These are phyloP conservation scores for Yponomeuta plumbellus DNA, from an alignment of 2,888 invertebrate genomes.

Conservation along the genomic window DNA sequence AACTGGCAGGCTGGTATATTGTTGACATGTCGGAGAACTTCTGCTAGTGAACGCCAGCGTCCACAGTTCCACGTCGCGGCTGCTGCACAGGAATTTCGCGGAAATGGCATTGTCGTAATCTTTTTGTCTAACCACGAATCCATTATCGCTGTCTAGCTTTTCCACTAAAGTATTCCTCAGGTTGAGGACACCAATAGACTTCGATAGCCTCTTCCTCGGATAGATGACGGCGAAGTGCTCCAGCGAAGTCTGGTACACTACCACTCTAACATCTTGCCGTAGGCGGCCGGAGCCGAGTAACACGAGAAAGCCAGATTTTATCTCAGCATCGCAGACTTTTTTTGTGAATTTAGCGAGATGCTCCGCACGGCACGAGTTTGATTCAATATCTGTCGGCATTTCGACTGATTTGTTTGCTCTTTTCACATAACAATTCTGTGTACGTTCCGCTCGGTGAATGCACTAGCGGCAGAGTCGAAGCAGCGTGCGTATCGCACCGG, in stretches of 20 bases:
- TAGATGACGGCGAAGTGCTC: slow-evolving; percentile 81
- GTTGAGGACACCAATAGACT: slow-evolving; percentile 78
- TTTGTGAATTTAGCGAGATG: slow-evolving; percentile 52
- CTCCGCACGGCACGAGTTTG: slow-evolving; percentile 44
- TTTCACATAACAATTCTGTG: slow-evolving; percentile 26
- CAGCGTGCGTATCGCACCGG: slow-evolving; percentile 16
- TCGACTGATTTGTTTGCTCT: slow-evolving; percentile 22
- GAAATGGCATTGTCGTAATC: slow-evolving; percentile 79
- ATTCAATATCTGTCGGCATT: slow-evolving; percentile 61
- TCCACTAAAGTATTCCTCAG: slow-evolving; percentile 78
- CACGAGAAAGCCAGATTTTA: slow-evolving; percentile 79
- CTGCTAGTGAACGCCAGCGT: slow-evolving; percentile 73
- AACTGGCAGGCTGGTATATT: slow-evolving; percentile 73
- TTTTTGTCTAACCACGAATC: slow-evolving; percentile 77
- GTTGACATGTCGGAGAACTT: slow-evolving; percentile 62
- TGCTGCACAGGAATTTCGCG: slow-evolving; percentile 76
- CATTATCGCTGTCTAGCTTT: slow-evolving; percentile 58
- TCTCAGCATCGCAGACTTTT: slow-evolving; percentile 69
- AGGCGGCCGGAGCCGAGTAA: slow-evolving; percentile 71
- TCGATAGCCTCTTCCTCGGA: slow-evolving; percentile 78
- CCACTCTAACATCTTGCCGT: slow-evolving; percentile 78
- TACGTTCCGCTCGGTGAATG: slow-evolving; percentile 19
- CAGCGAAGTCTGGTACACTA: slow-evolving; percentile 78
- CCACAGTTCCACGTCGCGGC: slow-evolving; percentile 78
- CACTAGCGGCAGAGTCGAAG: slow-evolving; percentile 32